These are phyloP conservation scores for Salmo trutta DNA, from an alignment of 2,797 vertebrate genomes.

Conservation along the genomic window DNA sequence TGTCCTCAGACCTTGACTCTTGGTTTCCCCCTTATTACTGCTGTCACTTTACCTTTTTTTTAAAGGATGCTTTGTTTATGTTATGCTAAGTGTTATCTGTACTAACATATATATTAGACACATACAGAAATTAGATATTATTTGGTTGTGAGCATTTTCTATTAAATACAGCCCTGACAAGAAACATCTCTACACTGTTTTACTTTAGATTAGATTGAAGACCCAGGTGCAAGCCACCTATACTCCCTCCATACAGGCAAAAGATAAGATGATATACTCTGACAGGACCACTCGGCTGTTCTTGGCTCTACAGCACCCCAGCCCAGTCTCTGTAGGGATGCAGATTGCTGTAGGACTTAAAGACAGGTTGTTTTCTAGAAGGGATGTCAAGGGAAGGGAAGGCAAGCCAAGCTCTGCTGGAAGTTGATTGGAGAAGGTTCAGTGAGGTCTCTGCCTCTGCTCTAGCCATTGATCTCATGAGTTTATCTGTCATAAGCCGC, in stretches of 20 bases:
- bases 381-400: slow-evolving; percentile 3
- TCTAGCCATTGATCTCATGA: slow-evolving; percentile 17
- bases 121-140: not conserved
- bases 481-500: slow-evolving; percentile 27
- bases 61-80: not conserved
- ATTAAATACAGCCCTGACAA: not conserved
- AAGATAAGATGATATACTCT: not conserved
- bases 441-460: not conserved
- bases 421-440: slow-evolving; percentile 20
- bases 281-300: not conserved
- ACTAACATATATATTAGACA: not conserved
- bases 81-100: not conserved
- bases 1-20: not conserved
- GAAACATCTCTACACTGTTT: not conserved
- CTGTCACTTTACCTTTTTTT: not conserved
- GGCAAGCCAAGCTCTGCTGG: slow-evolving; percentile 5
- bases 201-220: not conserved
- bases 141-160: not conserved
- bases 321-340: not conserved
- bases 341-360: not conserved
- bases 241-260: not conserved
- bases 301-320: not conserved
- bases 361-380: slow-evolving; percentile 16
- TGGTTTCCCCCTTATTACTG: not conserved
- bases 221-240: not conserved